phyloP scores from a whole-genome alignment of 2,113 vertebrate species.

The Alligator mississippiensis region DNA sequence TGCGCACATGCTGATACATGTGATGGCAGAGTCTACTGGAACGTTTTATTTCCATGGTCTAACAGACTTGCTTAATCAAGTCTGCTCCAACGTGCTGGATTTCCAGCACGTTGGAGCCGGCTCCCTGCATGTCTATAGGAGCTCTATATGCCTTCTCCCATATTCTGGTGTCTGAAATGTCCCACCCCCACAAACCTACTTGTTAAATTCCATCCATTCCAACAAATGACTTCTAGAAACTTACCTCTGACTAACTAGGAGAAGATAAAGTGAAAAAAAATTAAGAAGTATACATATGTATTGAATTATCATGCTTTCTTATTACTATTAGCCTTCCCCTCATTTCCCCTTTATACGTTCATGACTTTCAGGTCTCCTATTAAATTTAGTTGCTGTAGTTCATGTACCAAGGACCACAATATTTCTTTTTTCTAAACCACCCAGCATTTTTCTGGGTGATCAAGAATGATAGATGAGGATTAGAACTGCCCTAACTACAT shows the following conservation, averaged over 20 bases:
- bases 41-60: no score
- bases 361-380: not conserved
- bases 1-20: no score
- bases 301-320: not conserved
- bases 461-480: conserved; percentile 1
- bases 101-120: no score
- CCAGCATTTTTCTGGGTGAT: not conserved
- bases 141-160: not conserved
- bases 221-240: not conserved
- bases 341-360: not conserved
- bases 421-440: not conserved
- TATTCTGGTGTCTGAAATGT: no score
- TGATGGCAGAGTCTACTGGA: no score
- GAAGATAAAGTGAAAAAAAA: not conserved
- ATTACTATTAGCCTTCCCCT: not conserved
- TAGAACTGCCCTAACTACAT: not conserved
- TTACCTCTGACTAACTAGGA: conserved; percentile 7
- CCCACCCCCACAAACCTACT: not conserved
- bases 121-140: no score
- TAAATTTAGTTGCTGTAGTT: not conserved
- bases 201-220: conserved; percentile 11
- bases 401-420: not conserved
- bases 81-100: no score
- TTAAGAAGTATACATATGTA: not conserved
- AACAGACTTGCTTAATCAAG: no score